These are phyloP conservation scores for Orchesella flavescens DNA, from an alignment of 2,888 invertebrate genomes.

Conservation along the genomic window DNA sequence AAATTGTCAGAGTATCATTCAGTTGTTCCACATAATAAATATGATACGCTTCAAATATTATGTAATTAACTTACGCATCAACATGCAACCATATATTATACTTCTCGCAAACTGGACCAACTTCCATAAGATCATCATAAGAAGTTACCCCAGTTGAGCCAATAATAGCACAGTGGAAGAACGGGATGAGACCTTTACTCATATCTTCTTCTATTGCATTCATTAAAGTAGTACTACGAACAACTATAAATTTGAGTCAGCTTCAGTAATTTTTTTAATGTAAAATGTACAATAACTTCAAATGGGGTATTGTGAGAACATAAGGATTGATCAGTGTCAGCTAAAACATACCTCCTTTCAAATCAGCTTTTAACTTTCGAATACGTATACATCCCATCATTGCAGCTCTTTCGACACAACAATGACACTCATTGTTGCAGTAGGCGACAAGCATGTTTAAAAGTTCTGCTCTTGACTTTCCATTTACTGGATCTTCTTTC, in stretches of 20 bases:
- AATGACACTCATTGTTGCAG: conserved; percentile 64
- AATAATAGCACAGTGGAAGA: conserved; percentile 64
- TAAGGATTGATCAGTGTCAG: not conserved
- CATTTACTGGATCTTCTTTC: too few species aligned
- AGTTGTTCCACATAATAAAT: too few species aligned
- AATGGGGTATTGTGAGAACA: too few species aligned
- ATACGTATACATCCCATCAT: conserved; percentile 59
- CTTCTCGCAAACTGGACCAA: conserved; percentile 65
- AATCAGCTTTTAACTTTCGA: conserved; percentile 57
- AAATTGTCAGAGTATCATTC: too few species aligned
- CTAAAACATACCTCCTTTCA: conserved; percentile 31
- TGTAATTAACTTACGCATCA: conserved; percentile 50
- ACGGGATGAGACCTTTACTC: conserved; percentile 61
- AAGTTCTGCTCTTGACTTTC: conserved; percentile 51
- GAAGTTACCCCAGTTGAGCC: conserved; percentile 66
- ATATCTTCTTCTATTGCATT: conserved; percentile 64
- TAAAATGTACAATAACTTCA: too few species aligned
- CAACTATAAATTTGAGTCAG: not conserved
- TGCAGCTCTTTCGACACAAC: conserved; percentile 64
- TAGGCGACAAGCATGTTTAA: conserved; percentile 63
- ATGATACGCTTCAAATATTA: too few species aligned
- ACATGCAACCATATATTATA: conserved; percentile 66
- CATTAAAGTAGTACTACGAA: conserved; percentile 21
- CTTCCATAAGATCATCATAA: conserved; percentile 63
- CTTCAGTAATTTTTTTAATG: too few species aligned